These are phyloP conservation scores for Solea solea DNA, from an alignment of 2,113 vertebrate species.

Conservation along the genomic window DNA sequence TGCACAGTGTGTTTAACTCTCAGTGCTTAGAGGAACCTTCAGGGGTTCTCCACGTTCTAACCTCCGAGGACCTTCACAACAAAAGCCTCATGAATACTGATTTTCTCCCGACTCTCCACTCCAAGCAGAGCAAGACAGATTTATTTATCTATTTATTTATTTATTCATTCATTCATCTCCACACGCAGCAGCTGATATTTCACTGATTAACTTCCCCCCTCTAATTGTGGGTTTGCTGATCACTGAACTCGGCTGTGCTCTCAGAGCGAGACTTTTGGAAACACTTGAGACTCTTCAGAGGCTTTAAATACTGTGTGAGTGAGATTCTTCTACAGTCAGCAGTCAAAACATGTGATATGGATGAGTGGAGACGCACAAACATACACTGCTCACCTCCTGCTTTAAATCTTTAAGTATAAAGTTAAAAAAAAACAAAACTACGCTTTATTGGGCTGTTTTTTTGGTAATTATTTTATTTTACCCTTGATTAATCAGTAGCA, in stretches of 20 bases:
- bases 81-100: slow-evolving; percentile 26
- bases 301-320: slow-evolving; percentile 11
- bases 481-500: too few relatives aligned
- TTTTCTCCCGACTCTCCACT: neutral
- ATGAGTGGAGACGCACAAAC: too few relatives aligned
- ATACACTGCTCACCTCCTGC: too few relatives aligned
- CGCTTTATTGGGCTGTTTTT: too few relatives aligned
- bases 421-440: too few relatives aligned
- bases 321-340: slow-evolving; percentile 1
- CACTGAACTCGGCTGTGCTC: slow-evolving; percentile 11
- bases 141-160: neutral
- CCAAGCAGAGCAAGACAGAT: neutral
- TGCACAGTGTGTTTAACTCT: neutral
- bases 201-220: slow-evolving; percentile 6
- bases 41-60: slow-evolving; percentile 36
- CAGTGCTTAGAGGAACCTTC: slow-evolving; percentile 52
- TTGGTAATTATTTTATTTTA: too few relatives aligned
- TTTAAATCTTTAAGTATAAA: too few relatives aligned
- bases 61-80: slow-evolving; percentile 16
- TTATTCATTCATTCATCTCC: neutral
- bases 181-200: slow-evolving; percentile 22
- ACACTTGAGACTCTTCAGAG: neutral
- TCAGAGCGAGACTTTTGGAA: slow-evolving; percentile 3
- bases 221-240: slow-evolving; percentile 38
- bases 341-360: slow-evolving; percentile 3